Percentiles rank a stretch among this genome's conserved stretches.
Conservation (phyloP, 1,140 invertebrate species). For the Bombus difficillimus region DNA sequence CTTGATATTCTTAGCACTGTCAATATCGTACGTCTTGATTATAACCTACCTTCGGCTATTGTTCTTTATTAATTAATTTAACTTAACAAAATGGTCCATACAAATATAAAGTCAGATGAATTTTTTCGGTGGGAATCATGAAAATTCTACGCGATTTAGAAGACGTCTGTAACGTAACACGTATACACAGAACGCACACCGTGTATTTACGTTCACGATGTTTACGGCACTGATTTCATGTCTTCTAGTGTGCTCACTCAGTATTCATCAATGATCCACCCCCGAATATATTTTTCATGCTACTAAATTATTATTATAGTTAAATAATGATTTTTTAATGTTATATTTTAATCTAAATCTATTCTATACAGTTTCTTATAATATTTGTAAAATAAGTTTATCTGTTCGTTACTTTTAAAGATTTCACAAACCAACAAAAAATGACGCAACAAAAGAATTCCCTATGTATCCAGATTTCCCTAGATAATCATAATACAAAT, state of each 20-base stretch:
- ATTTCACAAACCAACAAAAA: constrained; percentile 46
- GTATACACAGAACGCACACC: constrained; percentile 54
- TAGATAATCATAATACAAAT: constrained; percentile 15
- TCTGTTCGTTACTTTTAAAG: constrained; percentile 4
- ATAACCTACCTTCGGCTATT: constrained; percentile 54
- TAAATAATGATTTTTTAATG: neutral
- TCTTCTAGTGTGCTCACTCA: constrained; percentile 43
- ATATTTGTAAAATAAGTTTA: neutral
- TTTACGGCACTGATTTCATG: constrained; percentile 65
- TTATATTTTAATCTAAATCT: neutral
- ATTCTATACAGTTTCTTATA: neutral
- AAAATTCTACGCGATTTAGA: constrained; percentile 43
- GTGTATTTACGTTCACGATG: constrained; percentile 65
- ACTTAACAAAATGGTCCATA: neutral
- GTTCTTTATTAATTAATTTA: neutral
- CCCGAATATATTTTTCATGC: constrained; percentile 58
- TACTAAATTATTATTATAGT: constrained; percentile 29
- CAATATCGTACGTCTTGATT: constrained; percentile 45
- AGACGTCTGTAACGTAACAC: constrained; percentile 61
- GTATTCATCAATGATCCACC: constrained; percentile 38
- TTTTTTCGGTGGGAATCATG: constrained; percentile 24
- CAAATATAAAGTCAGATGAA: neutral
- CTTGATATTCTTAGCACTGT: constrained; percentile 24
- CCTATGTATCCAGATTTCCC: constrained; percentile 33
- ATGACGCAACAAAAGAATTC: constrained; percentile 46